Evolutionary conservation across 2,888 invertebrate species (phyloP).

Genomic region (Nowickia ferox): DNA sequence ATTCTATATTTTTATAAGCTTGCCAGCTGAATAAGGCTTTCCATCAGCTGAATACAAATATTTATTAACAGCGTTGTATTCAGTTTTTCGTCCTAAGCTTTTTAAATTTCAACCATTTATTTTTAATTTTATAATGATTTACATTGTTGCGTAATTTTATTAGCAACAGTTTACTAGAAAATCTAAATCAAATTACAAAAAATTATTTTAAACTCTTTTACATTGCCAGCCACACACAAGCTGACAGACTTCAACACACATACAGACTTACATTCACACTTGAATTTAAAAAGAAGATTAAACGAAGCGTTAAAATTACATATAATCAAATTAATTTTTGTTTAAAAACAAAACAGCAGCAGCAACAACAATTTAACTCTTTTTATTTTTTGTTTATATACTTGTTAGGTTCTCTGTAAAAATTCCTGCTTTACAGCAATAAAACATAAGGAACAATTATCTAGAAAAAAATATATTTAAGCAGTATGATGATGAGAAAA

Average conservation of each 20-base stretch:
- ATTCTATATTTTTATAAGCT: no score
- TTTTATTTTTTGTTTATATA: conserved; percentile 16
- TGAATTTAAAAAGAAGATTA: conserved; percentile 79
- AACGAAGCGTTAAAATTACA: conserved; percentile 83
- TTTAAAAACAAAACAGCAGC: conserved; percentile 73
- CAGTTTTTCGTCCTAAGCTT: neutral
- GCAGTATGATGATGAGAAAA: conserved; percentile 35
- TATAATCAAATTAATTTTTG: conserved; percentile 83
- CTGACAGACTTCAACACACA: conserved; percentile 11
- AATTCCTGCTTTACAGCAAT: conserved; percentile 49
- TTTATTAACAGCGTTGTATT: no score
- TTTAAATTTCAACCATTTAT: neutral
- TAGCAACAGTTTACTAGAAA: conserved; percentile 63
- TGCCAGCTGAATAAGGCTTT: no score
- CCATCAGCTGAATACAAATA: no score
- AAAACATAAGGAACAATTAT: conserved; percentile 34
- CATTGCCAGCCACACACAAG: conserved; percentile 35
- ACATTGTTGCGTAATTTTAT: conserved; percentile 63
- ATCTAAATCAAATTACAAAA: conserved; percentile 16
- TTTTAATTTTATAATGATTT: neutral
- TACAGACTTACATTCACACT: conserved; percentile 24
- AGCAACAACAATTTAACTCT: conserved; percentile 57
- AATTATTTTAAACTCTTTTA: conserved; percentile 52
- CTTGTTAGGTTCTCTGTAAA: conserved; percentile 29
- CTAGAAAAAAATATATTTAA: neutral